These are phyloP conservation scores for Zaprionus africanus DNA, from an alignment of 1,140 invertebrate species.

Conservation along the genomic window DNA sequence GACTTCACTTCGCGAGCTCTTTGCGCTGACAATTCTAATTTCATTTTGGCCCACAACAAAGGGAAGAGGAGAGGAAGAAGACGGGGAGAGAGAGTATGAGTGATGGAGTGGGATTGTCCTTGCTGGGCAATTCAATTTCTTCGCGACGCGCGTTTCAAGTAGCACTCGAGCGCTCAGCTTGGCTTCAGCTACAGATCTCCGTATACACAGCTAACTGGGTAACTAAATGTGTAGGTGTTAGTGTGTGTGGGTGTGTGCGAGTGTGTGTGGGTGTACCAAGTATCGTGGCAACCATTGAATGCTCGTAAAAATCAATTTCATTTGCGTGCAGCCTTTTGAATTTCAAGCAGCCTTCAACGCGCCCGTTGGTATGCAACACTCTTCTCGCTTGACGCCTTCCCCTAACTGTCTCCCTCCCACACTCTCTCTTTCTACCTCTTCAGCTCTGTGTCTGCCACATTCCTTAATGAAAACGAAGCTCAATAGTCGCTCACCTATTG, in stretches of 20 bases:
- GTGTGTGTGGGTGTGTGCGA: neutral
- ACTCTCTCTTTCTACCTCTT: neutral
- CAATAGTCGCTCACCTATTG: constrained; percentile 64
- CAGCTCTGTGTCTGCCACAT: constrained; percentile 26
- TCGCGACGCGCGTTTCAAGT: constrained; percentile 62
- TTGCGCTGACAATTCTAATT: constrained; percentile 76
- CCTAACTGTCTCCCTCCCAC: neutral
- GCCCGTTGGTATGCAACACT: constrained; percentile 70
- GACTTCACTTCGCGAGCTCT: constrained; percentile 39
- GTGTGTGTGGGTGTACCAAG: neutral
- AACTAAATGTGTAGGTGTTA: neutral
- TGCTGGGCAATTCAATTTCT: constrained; percentile 74
- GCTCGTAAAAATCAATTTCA: constrained; percentile 77
- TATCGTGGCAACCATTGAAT: constrained; percentile 53
- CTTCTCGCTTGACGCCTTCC: constrained; percentile 47
- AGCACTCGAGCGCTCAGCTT: constrained; percentile 48
- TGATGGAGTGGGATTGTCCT: neutral
- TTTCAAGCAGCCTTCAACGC: constrained; percentile 36
- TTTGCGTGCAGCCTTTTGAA: constrained; percentile 70
- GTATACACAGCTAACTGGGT: neutral
- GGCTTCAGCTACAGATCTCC: constrained; percentile 60
- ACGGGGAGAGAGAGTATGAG: neutral
- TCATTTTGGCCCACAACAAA: constrained; percentile 69
- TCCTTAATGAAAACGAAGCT: constrained; percentile 70
- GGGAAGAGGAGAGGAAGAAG: neutral